Evolutionary conservation across 2,113 vertebrate genomes (phyloP).

Genomic region (Phainopepla nitens): DNA sequence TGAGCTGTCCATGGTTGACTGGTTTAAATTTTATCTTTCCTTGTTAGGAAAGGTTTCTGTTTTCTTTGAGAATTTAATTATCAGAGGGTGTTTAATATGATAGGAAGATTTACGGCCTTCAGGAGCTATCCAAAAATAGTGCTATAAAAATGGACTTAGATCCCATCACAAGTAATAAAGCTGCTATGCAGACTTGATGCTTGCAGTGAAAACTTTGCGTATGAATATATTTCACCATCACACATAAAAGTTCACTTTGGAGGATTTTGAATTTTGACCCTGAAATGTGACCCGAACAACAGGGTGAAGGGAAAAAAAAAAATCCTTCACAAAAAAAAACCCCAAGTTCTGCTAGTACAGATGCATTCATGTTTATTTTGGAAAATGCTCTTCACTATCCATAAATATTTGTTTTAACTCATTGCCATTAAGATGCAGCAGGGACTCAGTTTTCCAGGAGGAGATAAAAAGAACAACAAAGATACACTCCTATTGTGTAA

Average conservation of each 20-base stretch:
- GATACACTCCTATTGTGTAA: constrained; percentile 73
- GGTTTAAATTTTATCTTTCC: constrained; percentile 69
- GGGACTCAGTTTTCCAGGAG: constrained; percentile 57
- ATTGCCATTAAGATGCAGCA: constrained; percentile 51
- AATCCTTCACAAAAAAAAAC: background rate
- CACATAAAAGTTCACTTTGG: constrained; percentile 41
- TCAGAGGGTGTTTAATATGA: constrained; percentile 68
- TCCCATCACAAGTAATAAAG: constrained; percentile 52
- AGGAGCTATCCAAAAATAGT: constrained; percentile 62
- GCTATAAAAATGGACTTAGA: constrained; percentile 62
- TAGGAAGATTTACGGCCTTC: constrained; percentile 58
- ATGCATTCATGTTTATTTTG: constrained; percentile 50
- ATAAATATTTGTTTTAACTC: constrained; percentile 54
- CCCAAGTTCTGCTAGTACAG: constrained; percentile 31
- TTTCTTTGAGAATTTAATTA: constrained; percentile 70
- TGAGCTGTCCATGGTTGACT: constrained; percentile 61
- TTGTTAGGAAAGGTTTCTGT: constrained; percentile 57
- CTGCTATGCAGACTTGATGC: constrained; percentile 32
- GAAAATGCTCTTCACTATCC: constrained; percentile 26
- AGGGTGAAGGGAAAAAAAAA: background rate
- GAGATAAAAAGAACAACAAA: constrained; percentile 66
- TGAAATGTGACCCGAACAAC: background rate
- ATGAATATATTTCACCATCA: constrained; percentile 34
- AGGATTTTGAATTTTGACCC: constrained; percentile 56
- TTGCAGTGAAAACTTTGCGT: constrained; percentile 46